Evolutionary conservation across 2,888 invertebrate species (phyloP).

Genomic region (Platypus cylindrus): DNA sequence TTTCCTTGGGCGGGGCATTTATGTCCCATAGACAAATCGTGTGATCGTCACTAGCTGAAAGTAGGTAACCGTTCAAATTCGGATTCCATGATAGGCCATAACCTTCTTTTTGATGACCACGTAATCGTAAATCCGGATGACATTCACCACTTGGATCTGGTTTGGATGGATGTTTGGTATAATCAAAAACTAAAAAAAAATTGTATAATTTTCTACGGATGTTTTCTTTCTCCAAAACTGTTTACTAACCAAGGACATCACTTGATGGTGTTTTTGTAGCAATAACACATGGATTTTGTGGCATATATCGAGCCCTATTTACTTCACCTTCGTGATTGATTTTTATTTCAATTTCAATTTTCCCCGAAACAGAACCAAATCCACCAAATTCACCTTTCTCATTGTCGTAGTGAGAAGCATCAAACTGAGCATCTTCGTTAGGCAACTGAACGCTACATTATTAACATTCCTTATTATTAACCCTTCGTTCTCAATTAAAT

Average conservation of each 20-base stretch:
- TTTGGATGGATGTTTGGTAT: constrained; percentile 98
- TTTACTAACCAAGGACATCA: background rate
- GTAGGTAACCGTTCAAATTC: constrained; percentile 88
- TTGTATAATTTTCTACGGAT: no score
- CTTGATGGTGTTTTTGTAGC: background rate
- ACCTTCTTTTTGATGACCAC: constrained; percentile 94
- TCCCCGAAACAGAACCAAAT: background rate
- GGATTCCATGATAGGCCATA: constrained; percentile 99
- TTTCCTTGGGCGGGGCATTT: no score
- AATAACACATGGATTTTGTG: background rate
- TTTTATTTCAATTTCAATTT: background rate
- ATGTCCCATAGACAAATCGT: constrained; percentile 77
- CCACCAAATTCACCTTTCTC: background rate
- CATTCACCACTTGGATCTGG: constrained; percentile 97
- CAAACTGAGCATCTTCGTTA: background rate
- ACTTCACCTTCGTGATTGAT: background rate
- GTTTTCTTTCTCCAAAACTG: no score
- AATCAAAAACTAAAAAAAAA: constrained; percentile 78
- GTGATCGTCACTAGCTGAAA: constrained; percentile 95
- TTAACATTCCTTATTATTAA: no score
- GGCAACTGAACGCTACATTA: no score
- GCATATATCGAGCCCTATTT: background rate
- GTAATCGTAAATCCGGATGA: constrained; percentile 86
- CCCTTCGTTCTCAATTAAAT: background rate
- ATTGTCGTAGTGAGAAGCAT: background rate